Evolutionary conservation across 2,113 vertebrate species (phyloP).

Genomic region (Pseudois nayaur): DNA sequence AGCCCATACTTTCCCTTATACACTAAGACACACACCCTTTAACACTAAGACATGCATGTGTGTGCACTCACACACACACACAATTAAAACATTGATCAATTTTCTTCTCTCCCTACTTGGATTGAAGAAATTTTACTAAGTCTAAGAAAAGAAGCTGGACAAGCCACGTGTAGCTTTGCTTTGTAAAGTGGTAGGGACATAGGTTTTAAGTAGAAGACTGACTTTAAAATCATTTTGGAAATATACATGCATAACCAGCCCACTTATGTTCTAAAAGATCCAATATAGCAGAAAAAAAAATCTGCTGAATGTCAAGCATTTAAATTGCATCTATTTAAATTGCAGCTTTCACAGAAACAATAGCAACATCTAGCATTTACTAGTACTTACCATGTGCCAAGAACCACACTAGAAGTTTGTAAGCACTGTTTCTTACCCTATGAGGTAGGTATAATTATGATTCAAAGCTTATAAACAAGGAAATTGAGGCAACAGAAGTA

Average conservation of each 20-base stretch:
- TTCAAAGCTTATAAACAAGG: slow-evolving; percentile 4
- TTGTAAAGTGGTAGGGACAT: background rate
- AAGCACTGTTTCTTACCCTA: slow-evolving; percentile 10
- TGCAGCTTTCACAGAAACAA: slow-evolving; percentile 9
- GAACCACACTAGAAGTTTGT: background rate
- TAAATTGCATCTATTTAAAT: slow-evolving; percentile 20
- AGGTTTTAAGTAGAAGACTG: background rate
- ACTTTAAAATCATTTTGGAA: background rate
- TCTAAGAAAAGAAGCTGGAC: background rate
- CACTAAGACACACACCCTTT: background rate
- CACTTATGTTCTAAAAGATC: slow-evolving; percentile 21
- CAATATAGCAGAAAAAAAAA: slow-evolving; percentile 18
- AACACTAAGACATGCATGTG: background rate
- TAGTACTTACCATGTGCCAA: slow-evolving; percentile 11
- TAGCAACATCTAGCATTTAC: background rate
- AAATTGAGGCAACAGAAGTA: background rate
- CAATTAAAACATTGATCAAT: background rate
- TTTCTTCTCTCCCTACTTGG: background rate
- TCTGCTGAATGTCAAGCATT: background rate
- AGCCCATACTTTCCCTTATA: background rate
- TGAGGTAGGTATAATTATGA: background rate
- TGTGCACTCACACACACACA: background rate
- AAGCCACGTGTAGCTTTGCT: background rate
- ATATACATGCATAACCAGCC: background rate
- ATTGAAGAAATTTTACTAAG: slow-evolving; percentile 19